A percentile compares a stretch with the other conserved stretches of the same genome.
Evolutionary conservation across 1,140 invertebrate genomes (phyloP).

Genomic region (Teleopsis dalmanni): DNA sequence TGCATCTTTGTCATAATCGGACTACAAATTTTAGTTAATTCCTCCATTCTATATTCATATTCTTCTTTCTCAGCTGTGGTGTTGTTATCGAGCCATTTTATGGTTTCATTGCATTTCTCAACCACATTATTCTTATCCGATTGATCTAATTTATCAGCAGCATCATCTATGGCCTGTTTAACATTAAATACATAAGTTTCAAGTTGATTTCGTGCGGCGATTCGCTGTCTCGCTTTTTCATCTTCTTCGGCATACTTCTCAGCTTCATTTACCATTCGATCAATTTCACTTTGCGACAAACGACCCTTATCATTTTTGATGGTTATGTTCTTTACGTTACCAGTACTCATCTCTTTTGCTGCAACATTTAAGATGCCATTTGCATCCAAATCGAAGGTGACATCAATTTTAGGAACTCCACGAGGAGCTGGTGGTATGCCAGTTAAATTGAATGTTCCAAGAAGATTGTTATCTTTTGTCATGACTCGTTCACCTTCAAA

Average conservation of each 20-base stretch:
- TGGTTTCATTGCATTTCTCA: conserved; percentile 50
- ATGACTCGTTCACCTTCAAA: conserved; percentile 63
- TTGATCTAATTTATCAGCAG: conserved; percentile 52
- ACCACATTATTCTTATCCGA: conserved; percentile 56
- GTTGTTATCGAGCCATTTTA: conserved; percentile 58
- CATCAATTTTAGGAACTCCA: conserved; percentile 70
- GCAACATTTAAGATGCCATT: conserved; percentile 59
- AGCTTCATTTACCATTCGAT: conserved; percentile 44
- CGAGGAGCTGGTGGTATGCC: conserved; percentile 75
- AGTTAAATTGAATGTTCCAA: conserved; percentile 70
- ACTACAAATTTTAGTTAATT: conserved; percentile 48
- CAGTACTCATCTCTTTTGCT: conserved; percentile 50
- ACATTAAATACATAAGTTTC: conserved; percentile 69
- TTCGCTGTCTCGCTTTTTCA: conserved; percentile 59
- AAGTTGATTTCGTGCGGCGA: conserved; percentile 52
- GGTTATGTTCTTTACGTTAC: conserved; percentile 63
- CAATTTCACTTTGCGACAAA: conserved; percentile 72
- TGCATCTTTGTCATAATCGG: conserved; percentile 52
- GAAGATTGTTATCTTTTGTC: conserved; percentile 66
- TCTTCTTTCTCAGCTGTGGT: conserved; percentile 57
- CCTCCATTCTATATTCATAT: conserved; percentile 52
- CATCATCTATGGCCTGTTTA: conserved; percentile 51
- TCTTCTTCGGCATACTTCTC: conserved; percentile 48
- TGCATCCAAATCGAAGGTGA: conserved; percentile 56
- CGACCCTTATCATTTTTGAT: conserved; percentile 81